These are phyloP conservation scores for Trachythela sp. DNA, from an alignment of 64 coral and sea anemone species.

Conservation along the genomic window DNA sequence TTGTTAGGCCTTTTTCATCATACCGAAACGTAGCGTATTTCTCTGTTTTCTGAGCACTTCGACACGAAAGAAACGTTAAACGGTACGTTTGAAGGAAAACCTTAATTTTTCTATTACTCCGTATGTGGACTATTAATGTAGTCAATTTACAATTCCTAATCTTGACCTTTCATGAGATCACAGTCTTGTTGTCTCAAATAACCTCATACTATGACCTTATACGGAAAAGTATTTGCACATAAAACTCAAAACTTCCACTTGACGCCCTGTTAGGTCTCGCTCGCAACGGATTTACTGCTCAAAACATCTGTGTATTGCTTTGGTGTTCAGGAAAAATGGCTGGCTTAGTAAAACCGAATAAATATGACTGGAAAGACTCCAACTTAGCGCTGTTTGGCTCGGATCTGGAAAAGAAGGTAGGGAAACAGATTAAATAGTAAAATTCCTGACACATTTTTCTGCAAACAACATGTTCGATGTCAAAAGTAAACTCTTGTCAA, in stretches of 20 bases:
- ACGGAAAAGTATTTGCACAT: neutral
- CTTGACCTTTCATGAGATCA: neutral
- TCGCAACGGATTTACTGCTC: neutral
- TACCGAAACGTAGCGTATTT: too few relatives aligned
- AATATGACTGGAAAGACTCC: conserved; percentile 16
- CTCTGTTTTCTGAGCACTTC: too few relatives aligned
- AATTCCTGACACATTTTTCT: neutral
- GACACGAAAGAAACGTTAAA: too few relatives aligned
- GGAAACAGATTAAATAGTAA: neutral
- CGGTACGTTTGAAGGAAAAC: too few relatives aligned
- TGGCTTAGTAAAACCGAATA: neutral
- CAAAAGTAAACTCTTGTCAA: neutral
- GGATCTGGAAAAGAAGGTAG: neutral
- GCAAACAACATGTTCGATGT: neutral
- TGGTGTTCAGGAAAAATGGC: neutral
- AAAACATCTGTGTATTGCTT: neutral
- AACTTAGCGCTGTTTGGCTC: conserved; percentile 1
- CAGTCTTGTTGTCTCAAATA: neutral
- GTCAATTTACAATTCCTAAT: too few relatives aligned
- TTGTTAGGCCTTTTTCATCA: too few relatives aligned
- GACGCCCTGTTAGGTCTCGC: neutral
- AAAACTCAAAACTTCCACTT: neutral
- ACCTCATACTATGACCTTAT: neutral
- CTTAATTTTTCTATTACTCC: too few relatives aligned
- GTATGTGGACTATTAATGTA: too few relatives aligned